Evolutionary conservation across 53 echinoderm and acorn worm species (phyloP).

Genomic region (Antedon mediterranea): DNA sequence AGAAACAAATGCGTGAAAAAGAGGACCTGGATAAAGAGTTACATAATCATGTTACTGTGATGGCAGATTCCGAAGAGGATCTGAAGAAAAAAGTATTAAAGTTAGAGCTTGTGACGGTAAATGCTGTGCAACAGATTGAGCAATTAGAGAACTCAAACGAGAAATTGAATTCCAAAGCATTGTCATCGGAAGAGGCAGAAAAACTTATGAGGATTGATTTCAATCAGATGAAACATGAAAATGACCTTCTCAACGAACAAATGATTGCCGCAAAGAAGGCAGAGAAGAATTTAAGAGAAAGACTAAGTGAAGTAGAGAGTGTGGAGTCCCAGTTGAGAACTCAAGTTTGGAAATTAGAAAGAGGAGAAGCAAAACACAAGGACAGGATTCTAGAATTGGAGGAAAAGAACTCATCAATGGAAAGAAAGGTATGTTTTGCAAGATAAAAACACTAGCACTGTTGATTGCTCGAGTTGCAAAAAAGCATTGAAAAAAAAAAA

Average conservation of each 20-base stretch:
- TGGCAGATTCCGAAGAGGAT: slow-evolving; percentile 19
- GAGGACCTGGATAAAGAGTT: slow-evolving; percentile 15
- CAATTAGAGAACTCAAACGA: slow-evolving; percentile 2
- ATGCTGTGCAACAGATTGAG: slow-evolving; percentile 18
- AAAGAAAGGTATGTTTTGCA: slow-evolving; percentile 39
- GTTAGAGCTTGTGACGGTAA: slow-evolving; percentile 17
- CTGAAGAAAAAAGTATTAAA: slow-evolving; percentile 18
- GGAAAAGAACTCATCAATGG: slow-evolving; percentile 9
- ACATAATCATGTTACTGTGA: neutral
- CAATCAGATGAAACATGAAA: slow-evolving; percentile 54
- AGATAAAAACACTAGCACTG: too few relatives aligned
- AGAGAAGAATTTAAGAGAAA: slow-evolving; percentile 14
- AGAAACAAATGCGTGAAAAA: neutral
- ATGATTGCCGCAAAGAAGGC: slow-evolving; percentile 24
- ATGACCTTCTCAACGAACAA: slow-evolving; percentile 44
- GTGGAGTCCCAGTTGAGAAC: slow-evolving; percentile 16
- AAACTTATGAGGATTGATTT: slow-evolving; percentile 45
- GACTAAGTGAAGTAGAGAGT: slow-evolving; percentile 1
- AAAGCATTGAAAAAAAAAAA: too few relatives aligned
- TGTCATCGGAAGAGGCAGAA: neutral
- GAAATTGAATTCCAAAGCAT: neutral
- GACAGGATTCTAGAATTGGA: slow-evolving; percentile 30
- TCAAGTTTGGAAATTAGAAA: slow-evolving; percentile 29
- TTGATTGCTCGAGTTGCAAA: too few relatives aligned
- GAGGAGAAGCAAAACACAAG: slow-evolving; percentile 19